Evolutionary conservation across 1,140 invertebrate species (phyloP).

Genomic region (Aphelenchoides avenae): DNA sequence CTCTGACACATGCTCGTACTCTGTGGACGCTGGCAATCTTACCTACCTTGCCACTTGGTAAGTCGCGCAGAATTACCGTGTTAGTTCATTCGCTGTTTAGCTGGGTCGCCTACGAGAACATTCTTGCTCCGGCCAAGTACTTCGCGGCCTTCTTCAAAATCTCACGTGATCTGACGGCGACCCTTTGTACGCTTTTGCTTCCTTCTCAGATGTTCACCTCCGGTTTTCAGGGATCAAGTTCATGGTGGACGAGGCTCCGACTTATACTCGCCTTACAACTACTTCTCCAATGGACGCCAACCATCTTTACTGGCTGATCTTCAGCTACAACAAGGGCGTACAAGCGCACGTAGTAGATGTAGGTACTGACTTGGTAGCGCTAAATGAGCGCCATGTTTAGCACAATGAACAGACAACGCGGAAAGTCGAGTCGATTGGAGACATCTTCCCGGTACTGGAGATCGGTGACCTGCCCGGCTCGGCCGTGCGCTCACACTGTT

Average conservation of each 20-base stretch:
- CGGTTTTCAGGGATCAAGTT: slow-evolving; percentile 40
- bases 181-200: slow-evolving; percentile 32
- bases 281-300: slow-evolving; percentile 24
- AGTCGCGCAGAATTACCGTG: slow-evolving; percentile 4
- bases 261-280: slow-evolving; percentile 34
- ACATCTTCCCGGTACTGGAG: slow-evolving; percentile 35
- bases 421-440: slow-evolving; percentile 27
- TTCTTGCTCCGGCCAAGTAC: slow-evolving; percentile 34
- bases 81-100: slow-evolving; percentile 32
- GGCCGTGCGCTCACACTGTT: slow-evolving; percentile 32
- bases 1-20: slow-evolving; percentile 9
- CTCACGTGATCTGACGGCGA: slow-evolving; percentile 17
- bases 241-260: slow-evolving; percentile 25
- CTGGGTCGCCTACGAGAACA: slow-evolving; percentile 47
- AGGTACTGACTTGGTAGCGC: not conserved
- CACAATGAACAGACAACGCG: not conserved
- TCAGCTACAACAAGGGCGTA: slow-evolving; percentile 20
- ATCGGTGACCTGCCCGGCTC: slow-evolving; percentile 33
- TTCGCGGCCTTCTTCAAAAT: slow-evolving; percentile 46
- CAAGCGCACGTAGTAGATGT: slow-evolving; percentile 25
- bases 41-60: slow-evolving; percentile 37
- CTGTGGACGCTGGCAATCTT: slow-evolving; percentile 12
- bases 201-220: slow-evolving; percentile 2
- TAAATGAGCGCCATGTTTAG: slow-evolving; percentile 17
- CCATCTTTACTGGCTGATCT: slow-evolving; percentile 38